Percentiles rank a stretch among this genome's conserved stretches.
Conservation (phyloP, 2,888 invertebrate genomes). For the Craniophora ligustri region DNA sequence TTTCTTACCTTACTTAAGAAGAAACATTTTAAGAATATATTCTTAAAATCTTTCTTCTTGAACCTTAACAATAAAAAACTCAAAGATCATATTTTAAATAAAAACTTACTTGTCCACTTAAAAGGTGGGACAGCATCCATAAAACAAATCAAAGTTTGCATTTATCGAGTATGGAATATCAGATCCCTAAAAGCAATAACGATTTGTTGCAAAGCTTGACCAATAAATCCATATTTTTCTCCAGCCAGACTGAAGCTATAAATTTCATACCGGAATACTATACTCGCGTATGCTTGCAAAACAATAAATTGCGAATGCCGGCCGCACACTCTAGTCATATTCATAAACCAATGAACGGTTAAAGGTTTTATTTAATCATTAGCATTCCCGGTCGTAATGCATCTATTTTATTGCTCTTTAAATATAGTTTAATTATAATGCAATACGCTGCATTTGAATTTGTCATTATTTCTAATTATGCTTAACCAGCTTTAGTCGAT, state of each 20-base stretch:
- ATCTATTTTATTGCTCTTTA: constrained; percentile 32
- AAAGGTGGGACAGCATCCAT: constrained; percentile 6
- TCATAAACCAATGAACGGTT: constrained; percentile 62
- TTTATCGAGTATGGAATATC: constrained; percentile 53
- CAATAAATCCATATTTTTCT: constrained; percentile 82
- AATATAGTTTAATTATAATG: constrained; percentile 17
- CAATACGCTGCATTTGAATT: constrained; percentile 13
- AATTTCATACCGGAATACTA: constrained; percentile 75
- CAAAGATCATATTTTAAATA: neutral
- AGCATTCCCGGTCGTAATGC: constrained; percentile 26
- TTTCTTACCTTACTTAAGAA: too few relatives aligned
- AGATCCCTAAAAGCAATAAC: constrained; percentile 67
- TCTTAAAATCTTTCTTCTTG: too few relatives aligned
- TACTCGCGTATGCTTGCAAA: constrained; percentile 76
- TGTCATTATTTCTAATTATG: constrained; percentile 15
- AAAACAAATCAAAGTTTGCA: constrained; percentile 31
- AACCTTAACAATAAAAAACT: too few relatives aligned
- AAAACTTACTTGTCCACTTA: neutral
- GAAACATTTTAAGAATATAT: too few relatives aligned
- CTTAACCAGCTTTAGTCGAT: constrained; percentile 5
- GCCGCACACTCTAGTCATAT: constrained; percentile 67
- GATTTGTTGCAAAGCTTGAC: constrained; percentile 70
- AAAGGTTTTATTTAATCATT: constrained; percentile 66
- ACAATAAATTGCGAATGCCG: constrained; percentile 79
- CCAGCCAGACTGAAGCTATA: constrained; percentile 74